phyloP scores from a whole-genome alignment of 2,797 vertebrate species.

The Rhinichthys osculus region DNA sequence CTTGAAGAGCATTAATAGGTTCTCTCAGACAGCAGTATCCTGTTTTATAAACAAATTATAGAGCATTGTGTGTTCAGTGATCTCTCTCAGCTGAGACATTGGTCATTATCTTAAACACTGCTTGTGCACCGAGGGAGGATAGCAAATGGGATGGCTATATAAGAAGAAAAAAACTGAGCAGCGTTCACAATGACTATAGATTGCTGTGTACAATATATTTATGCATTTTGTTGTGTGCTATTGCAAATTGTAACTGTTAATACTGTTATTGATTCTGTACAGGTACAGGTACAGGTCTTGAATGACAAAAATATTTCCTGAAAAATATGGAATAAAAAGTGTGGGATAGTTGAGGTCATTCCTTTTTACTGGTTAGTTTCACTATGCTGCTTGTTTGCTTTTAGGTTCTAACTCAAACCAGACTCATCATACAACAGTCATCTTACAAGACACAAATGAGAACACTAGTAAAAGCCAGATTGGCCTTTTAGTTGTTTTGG shows the following conservation, averaged over 20 bases:
- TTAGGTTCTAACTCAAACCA: not conserved
- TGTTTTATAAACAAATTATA: slow-evolving; percentile 33
- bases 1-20: slow-evolving; percentile 21
- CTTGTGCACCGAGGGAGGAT: not conserved
- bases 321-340: not conserved
- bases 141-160: not conserved
- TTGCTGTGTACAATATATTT: not conserved
- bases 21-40: slow-evolving; percentile 13
- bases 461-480: not conserved
- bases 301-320: not conserved
- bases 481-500: slow-evolving; percentile 7
- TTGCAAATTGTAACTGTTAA: not conserved
- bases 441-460: not conserved
- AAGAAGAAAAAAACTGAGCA: not conserved
- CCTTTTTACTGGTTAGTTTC: not conserved
- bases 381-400: not conserved
- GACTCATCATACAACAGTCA: not conserved
- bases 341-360: not conserved
- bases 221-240: not conserved
- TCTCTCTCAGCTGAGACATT: slow-evolving; percentile 2
- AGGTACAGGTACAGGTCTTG: no score
- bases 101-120: slow-evolving; percentile 1
- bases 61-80: slow-evolving; percentile 21
- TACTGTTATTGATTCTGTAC: not conserved
- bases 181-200: not conserved